These are phyloP conservation scores for Mastomys coucha DNA, from an alignment of 2,113 vertebrate species.

Conservation along the genomic window DNA sequence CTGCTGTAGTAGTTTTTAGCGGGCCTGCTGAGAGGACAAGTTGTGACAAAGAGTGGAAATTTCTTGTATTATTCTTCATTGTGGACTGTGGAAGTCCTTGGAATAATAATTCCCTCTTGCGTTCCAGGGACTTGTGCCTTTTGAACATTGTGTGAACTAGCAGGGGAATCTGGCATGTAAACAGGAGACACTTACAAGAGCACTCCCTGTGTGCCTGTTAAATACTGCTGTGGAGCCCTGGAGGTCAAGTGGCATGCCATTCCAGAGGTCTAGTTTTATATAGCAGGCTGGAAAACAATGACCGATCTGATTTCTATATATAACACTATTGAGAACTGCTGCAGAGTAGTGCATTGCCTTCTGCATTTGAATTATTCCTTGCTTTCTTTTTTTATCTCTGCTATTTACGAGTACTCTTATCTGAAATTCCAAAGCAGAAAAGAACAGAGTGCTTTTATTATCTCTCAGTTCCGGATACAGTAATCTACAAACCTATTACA, in stretches of 20 bases:
- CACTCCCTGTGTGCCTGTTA: conserved; percentile 79
- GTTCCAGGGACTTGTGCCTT: conserved; percentile 76
- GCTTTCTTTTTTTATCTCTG: conserved; percentile 77
- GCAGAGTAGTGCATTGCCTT: conserved; percentile 48
- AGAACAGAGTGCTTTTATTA: conserved; percentile 45
- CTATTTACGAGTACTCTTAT: conserved; percentile 57
- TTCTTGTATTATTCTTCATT: conserved; percentile 78
- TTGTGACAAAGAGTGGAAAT: conserved; percentile 85
- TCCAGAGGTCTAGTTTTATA: conserved; percentile 86
- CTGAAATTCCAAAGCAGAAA: conserved; percentile 66
- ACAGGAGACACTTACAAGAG: conserved; percentile 70
- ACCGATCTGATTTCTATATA: conserved; percentile 89
- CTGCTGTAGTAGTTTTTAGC: conserved; percentile 69
- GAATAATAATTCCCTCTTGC: conserved; percentile 66
- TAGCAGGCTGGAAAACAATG: conserved; percentile 88
- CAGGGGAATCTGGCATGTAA: conserved; percentile 78
- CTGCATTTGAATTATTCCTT: conserved; percentile 69
- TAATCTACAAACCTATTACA: background rate
- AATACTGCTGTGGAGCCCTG: conserved; percentile 76
- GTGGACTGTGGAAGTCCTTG: conserved; percentile 67
- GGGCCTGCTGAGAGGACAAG: conserved; percentile 85
- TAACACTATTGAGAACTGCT: conserved; percentile 83
- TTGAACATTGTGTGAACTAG: conserved; percentile 82
- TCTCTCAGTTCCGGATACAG: conserved; percentile 34
- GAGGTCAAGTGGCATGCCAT: conserved; percentile 88